Conservation (phyloP, 2,113 vertebrate species). For the Clupea harengus region DNA sequence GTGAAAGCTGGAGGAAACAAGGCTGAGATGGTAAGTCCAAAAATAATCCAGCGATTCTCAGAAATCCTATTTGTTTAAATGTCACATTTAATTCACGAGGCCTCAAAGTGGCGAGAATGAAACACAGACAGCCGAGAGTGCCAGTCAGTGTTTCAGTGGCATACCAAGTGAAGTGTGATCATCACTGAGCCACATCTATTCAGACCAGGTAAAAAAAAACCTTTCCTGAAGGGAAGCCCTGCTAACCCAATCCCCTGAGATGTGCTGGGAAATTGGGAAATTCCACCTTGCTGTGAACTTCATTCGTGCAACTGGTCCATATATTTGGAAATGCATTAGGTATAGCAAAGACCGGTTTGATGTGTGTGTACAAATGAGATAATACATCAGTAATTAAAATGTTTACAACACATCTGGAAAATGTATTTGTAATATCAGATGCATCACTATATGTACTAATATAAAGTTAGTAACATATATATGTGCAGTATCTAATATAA, state of each 20-base stretch:
- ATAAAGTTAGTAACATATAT: too few species aligned
- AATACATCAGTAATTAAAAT: too few species aligned
- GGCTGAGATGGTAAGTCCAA: slow-evolving; percentile 37
- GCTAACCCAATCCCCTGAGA: background rate
- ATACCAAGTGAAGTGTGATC: background rate
- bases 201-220: background rate
- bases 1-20: slow-evolving; percentile 36
- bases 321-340: background rate
- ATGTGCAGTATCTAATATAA: too few species aligned
- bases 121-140: slow-evolving; percentile 9
- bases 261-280: background rate
- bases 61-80: slow-evolving; percentile 56
- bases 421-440: too few species aligned
- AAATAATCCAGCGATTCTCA: slow-evolving; percentile 59
- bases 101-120: background rate
- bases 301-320: background rate
- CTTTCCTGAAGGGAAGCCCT: background rate
- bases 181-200: background rate
- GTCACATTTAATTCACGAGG: slow-evolving; percentile 61
- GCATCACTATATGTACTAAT: too few species aligned
- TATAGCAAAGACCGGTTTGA: too few species aligned
- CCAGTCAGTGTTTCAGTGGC: slow-evolving; percentile 10
- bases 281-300: background rate
- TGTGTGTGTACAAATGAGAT: too few species aligned
- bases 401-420: too few species aligned